Base-by-base conservation (phyloP, 92 coral and sea anemone species). In the Palythoa heliodiscus region DNA sequence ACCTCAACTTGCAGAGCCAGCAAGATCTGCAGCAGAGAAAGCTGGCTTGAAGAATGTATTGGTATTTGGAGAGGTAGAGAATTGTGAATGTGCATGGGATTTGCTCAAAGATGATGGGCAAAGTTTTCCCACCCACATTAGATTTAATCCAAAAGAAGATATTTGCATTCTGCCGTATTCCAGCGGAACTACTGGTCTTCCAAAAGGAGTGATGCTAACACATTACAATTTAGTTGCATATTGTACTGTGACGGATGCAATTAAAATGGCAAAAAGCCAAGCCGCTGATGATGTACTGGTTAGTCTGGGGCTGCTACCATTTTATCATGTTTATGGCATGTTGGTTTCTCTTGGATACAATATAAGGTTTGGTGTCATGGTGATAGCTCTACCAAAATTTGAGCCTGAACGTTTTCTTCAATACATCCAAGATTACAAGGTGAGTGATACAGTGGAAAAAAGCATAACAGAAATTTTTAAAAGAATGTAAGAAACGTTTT, bases 361-460 rank as follows among this genome's bases (percentile, higher is more conserved):
- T 19, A 70, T 91, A 24, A 81, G 69, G 39, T 0, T 4, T 29
- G 98, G 97, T 5, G 25, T 10, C 47, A 68, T 85, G 68, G 47
- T 95, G 38, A 88, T 93, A 60, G 53, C 86, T 70, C 70, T 95
- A 73, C 88, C 85, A 86, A 87, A 87, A 14, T 93, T 92, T 87
- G 97, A 95, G 19, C 90, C 91, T 2, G 71, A 80, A 39, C 10
- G 80, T 7, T 88, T 95, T 84, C 85, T 95, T 17, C 66, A 80
- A 78, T 87, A 90, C 73, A 79, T 95, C 24, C 93, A 95, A 84
- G 87, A 92, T 37, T 90, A 86, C 64, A 92, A 90, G 92, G 98
- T 95, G 14, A 15, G 74, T 80, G 19, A 50, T 7, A 7, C 4
- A 15, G 14, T 52, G 20, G 1, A 0, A 29, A 29, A 29, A 0